Evolutionary conservation across 2,888 invertebrate species (phyloP).

Genomic region (Chrysolina oricalcia): DNA sequence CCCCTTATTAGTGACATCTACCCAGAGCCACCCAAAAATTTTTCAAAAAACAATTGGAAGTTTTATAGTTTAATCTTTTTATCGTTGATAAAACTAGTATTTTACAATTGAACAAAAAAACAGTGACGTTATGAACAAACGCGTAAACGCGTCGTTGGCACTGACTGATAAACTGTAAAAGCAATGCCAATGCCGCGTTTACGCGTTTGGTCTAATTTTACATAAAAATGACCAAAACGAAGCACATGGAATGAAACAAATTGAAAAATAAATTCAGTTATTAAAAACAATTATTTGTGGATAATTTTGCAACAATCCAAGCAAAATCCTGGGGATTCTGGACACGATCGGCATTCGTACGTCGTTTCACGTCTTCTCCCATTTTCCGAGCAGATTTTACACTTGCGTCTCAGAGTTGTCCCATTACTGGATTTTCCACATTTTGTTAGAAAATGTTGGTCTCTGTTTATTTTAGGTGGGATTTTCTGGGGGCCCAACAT

Average conservation of each 20-base stretch:
- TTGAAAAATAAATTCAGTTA: background rate
- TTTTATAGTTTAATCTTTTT: too few relatives aligned
- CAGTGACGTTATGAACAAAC: too few relatives aligned
- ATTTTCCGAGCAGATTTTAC: background rate
- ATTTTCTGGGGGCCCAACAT: background rate
- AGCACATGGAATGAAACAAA: background rate
- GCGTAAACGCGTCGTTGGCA: slow-evolving; percentile 7
- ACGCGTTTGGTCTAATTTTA: background rate
- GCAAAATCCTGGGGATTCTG: slow-evolving; percentile 18
- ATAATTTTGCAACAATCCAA: slow-evolving; percentile 12
- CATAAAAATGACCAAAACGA: background rate
- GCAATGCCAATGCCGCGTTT: background rate
- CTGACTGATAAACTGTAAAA: background rate
- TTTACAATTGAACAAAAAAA: too few relatives aligned
- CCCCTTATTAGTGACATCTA: too few relatives aligned
- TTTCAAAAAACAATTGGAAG: too few relatives aligned
- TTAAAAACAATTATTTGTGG: background rate
- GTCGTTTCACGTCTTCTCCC: slow-evolving; percentile 20
- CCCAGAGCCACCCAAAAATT: too few relatives aligned
- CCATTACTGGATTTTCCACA: background rate
- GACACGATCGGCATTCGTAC: slow-evolving; percentile 16
- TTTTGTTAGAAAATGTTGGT: slow-evolving; percentile 2
- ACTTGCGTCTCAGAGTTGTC: slow-evolving; percentile 14
- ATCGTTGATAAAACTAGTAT: too few relatives aligned
- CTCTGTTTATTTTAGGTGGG: background rate